Evolutionary conservation across 1,140 invertebrate species (phyloP).

Genomic region (Hyles vespertilio): DNA sequence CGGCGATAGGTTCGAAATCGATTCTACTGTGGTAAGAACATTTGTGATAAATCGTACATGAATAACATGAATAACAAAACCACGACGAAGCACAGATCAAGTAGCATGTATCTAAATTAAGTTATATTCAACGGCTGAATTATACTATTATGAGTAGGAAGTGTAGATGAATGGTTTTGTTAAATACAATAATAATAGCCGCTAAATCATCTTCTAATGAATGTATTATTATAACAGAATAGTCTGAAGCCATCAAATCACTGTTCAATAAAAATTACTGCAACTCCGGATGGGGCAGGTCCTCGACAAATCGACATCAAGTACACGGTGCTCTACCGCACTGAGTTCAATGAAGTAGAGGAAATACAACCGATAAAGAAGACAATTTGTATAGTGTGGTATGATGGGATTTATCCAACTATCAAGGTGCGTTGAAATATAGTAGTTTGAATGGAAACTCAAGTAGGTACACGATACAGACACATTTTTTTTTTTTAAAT

Average conservation of each 20-base stretch:
- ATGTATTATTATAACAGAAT: conserved; percentile 35
- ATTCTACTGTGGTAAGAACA: conserved; percentile 44
- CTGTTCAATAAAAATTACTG: conserved; percentile 47
- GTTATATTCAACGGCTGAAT: too few species aligned
- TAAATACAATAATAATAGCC: neutral
- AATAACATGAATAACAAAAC: too few species aligned
- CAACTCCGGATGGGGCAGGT: conserved; percentile 50
- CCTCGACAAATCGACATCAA: conserved; percentile 51
- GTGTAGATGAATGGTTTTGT: too few species aligned
- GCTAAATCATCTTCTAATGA: neutral
- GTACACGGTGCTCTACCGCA: conserved; percentile 54
- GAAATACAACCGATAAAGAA: conserved; percentile 57
- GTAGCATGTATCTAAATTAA: too few species aligned
- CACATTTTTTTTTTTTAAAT: too few species aligned
- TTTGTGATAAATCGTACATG: neutral
- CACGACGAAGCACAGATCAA: too few species aligned
- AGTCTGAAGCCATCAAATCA: conserved; percentile 55
- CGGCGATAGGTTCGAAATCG: conserved; percentile 54
- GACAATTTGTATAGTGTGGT: conserved; percentile 60
- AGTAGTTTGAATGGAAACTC: too few species aligned
- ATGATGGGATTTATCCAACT: conserved; percentile 65
- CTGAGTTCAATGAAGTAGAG: conserved; percentile 51
- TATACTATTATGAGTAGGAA: too few species aligned
- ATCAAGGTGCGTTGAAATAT: conserved; percentile 40
- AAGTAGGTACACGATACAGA: too few species aligned